Evolutionary conservation across 2,113 vertebrate species (phyloP).

Genomic region (Lontra canadensis): DNA sequence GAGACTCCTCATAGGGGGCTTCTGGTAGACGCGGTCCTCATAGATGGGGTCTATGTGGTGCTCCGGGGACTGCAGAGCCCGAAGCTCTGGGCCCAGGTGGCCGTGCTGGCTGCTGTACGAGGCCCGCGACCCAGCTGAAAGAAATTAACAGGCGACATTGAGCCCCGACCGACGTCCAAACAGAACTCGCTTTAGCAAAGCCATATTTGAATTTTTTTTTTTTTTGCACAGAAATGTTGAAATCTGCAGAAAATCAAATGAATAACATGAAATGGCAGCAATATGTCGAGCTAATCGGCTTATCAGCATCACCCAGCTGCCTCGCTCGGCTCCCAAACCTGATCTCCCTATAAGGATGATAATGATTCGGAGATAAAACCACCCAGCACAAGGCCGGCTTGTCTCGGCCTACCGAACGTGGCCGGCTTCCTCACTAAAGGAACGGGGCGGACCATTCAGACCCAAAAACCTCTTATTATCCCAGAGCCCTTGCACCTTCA

Average conservation of each 20-base stretch:
- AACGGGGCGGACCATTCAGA: background rate
- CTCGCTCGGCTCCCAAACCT: slow-evolving; percentile 52
- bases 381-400: background rate
- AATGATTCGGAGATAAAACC: background rate
- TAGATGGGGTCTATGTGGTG: slow-evolving; percentile 99
- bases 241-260: slow-evolving; percentile 65
- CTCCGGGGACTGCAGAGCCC: slow-evolving; percentile 97
- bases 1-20: slow-evolving; percentile 97
- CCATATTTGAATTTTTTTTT: slow-evolving; percentile 15
- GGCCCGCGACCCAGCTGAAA: slow-evolving; percentile 92
- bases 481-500: accelerated
- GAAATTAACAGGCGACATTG: slow-evolving; percentile 48
- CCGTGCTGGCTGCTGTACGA: slow-evolving; percentile 98
- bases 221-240: slow-evolving; percentile 21
- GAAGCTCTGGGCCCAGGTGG: slow-evolving; percentile 95
- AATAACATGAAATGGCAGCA: slow-evolving; percentile 30
- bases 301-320: slow-evolving; percentile 49
- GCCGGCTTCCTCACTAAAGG: background rate
- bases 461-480: background rate
- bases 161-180: background rate
- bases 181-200: slow-evolving; percentile 5
- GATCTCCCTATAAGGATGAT: background rate
- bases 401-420: background rate
- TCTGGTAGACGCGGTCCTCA: slow-evolving; percentile 98
- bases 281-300: slow-evolving; percentile 62